phyloP scores from a whole-genome alignment of 2,797 vertebrate genomes.

The Gobionotothen gibberifrons region DNA sequence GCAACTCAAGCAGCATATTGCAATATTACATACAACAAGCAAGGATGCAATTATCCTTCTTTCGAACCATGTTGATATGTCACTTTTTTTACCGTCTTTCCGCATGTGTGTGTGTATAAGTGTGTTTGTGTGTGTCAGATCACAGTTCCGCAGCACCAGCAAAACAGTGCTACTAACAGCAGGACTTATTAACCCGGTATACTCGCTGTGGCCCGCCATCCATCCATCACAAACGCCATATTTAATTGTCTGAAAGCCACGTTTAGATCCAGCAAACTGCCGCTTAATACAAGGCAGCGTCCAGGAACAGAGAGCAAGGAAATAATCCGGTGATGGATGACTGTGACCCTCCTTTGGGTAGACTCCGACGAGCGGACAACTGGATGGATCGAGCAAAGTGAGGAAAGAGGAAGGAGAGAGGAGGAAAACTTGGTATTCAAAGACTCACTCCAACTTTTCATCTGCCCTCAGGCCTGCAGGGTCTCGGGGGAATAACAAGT shows the following conservation, averaged over 20 bases:
- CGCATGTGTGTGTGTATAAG: not conserved
- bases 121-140: conserved; percentile 13
- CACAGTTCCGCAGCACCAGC: conserved; percentile 8
- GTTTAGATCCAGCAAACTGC: conserved; percentile 86
- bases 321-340: conserved; percentile 88
- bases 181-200: conserved; percentile 80
- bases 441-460: conserved; percentile 73
- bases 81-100: no score
- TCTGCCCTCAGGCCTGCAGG: conserved; percentile 67
- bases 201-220: conserved; percentile 50
- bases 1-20: not conserved
- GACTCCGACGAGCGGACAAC: conserved; percentile 65
- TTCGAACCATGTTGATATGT: not conserved
- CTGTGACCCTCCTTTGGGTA: conserved; percentile 86
- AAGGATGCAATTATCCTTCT: not conserved
- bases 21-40: not conserved
- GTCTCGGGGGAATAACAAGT: conserved; percentile 77
- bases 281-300: conserved; percentile 86
- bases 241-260: conserved; percentile 86
- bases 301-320: conserved; percentile 79
- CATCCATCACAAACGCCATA: conserved; percentile 89
- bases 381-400: conserved; percentile 67
- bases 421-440: conserved; percentile 71
- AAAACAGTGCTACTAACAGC: conserved; percentile 75
- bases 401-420: conserved; percentile 35